A percentile compares a stretch with the other conserved stretches of the same genome.
These are phyloP conservation scores for Tachyglossus aculeatus DNA, from an alignment of 2,797 vertebrate genomes.

Conservation along the genomic window DNA sequence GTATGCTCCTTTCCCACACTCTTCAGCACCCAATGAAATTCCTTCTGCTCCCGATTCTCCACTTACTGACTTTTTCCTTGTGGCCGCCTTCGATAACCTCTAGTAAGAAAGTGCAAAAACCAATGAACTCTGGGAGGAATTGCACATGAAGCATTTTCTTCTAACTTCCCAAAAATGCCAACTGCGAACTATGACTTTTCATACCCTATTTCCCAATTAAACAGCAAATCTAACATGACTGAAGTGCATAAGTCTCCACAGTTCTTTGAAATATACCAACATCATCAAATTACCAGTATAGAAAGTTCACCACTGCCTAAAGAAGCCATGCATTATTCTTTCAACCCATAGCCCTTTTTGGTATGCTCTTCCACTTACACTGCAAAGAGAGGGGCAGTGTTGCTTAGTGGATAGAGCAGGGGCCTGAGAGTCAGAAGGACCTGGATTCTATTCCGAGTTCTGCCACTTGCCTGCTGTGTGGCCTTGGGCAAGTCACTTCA, in stretches of 20 bases:
- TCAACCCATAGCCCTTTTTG: background rate
- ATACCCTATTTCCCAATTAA: background rate
- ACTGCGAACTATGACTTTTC: background rate
- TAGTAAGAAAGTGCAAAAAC: background rate
- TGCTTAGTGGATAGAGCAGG: too few species aligned
- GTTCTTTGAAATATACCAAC: slow-evolving; percentile 49
- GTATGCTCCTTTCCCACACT: background rate
- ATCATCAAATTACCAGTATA: background rate
- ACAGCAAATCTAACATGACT: background rate
- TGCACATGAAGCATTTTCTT: background rate
- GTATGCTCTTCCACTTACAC: slow-evolving; percentile 18
- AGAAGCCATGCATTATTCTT: rapidly evolving
- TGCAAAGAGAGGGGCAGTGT: background rate
- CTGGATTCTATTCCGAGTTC: too few species aligned
- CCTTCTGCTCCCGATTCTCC: too few species aligned
- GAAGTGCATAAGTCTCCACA: background rate
- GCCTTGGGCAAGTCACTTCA: too few species aligned
- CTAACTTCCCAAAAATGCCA: background rate
- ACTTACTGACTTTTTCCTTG: background rate
- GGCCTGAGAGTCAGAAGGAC: too few species aligned
- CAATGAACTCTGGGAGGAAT: background rate
- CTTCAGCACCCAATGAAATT: background rate
- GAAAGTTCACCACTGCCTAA: background rate
- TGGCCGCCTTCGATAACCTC: background rate
- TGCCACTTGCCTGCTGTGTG: too few species aligned